A percentile compares a stretch with the other conserved stretches of the same genome.
These are phyloP conservation scores for Vulpes vulpes DNA, from an alignment of 2,113 vertebrate genomes.

Conservation along the genomic window DNA sequence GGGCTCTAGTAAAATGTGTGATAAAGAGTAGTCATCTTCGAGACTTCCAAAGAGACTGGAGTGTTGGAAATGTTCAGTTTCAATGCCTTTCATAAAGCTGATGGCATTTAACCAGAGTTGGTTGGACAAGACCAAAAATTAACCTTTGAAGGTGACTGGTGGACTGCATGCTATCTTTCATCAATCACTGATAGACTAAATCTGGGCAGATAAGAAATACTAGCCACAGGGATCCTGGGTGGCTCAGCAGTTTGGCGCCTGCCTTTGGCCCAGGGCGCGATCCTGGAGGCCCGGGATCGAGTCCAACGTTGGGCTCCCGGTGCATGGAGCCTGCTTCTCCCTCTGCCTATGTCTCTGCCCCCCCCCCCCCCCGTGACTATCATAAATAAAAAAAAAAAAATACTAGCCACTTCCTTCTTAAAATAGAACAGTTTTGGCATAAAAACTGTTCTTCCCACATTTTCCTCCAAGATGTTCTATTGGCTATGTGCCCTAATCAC, in stretches of 20 bases:
- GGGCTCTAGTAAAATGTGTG: background rate
- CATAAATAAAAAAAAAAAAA: background rate
- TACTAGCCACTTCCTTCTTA: background rate
- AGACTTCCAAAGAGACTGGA: background rate
- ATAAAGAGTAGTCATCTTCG: background rate
- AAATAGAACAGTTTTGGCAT: background rate
- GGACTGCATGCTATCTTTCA: background rate
- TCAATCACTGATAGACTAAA: background rate
- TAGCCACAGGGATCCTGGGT: no score
- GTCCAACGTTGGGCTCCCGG: no score
- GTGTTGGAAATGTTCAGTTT: background rate
- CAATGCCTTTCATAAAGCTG: constrained; percentile 19
- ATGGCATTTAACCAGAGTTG: background rate
- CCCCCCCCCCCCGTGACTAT: no score
- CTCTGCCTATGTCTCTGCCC: no score
- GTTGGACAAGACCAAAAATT: background rate
- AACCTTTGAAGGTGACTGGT: background rate
- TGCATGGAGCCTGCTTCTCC: no score
- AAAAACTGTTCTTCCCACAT: background rate
- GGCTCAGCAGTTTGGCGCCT: no score
- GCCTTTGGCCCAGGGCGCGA: no score
- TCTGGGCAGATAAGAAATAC: background rate
- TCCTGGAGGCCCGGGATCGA: no score
- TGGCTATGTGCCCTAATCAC: background rate
- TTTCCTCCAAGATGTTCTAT: background rate